These are phyloP conservation scores for Hydraecia micacea DNA, from an alignment of 2,888 invertebrate species.

Conservation along the genomic window DNA sequence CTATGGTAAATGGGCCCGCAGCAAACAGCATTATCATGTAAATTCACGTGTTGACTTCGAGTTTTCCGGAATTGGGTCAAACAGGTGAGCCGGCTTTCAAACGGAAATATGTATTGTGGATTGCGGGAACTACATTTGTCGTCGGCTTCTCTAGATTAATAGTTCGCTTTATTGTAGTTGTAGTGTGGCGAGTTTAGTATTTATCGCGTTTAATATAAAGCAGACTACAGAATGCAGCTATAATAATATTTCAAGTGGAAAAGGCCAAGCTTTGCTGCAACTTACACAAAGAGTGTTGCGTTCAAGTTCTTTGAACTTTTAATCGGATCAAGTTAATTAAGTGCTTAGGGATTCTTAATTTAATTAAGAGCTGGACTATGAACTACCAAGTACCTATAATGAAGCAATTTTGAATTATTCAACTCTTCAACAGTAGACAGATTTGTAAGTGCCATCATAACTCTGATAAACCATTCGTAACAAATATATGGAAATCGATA, in stretches of 20 bases:
- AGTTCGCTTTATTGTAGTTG: conserved; percentile 47
- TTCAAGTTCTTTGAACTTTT: conserved; percentile 30
- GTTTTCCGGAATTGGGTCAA: conserved; percentile 74
- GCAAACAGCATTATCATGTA: conserved; percentile 84
- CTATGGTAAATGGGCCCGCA: conserved; percentile 74
- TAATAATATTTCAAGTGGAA: conserved; percentile 25
- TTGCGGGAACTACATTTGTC: conserved; percentile 65
- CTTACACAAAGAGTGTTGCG: conserved; percentile 9
- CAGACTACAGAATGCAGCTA: neutral
- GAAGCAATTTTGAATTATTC: conserved; percentile 5
- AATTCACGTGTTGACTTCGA: conserved; percentile 79
- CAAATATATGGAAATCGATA: neutral
- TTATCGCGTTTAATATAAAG: conserved; percentile 32
- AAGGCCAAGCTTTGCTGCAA: neutral
- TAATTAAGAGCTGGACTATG: conserved; percentile 21
- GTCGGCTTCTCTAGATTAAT: conserved; percentile 56
- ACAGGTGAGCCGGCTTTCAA: conserved; percentile 67
- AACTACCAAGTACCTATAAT: conserved; percentile 5
- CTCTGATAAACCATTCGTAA: neutral
- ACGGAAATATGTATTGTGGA: conserved; percentile 66
- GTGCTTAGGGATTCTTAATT: conserved; percentile 26
- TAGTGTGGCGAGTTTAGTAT: conserved; percentile 28
- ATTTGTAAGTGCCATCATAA: neutral
- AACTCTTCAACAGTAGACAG: neutral
- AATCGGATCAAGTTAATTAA: conserved; percentile 50